Conservation (phyloP, 1,140 invertebrate species). For the Calliphora vicina region DNA sequence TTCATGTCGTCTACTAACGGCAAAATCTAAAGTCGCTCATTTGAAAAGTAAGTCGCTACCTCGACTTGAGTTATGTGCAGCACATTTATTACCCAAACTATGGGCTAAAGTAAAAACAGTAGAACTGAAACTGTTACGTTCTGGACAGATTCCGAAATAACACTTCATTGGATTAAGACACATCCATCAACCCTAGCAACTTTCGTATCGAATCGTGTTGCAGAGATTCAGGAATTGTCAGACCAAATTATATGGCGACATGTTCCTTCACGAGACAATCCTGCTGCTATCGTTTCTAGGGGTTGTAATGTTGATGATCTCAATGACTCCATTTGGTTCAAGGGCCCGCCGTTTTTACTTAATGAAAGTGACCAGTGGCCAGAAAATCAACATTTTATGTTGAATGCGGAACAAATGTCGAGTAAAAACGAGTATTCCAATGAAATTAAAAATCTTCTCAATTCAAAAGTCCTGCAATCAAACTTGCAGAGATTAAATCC, state of each 20-base stretch:
- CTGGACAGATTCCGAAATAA: no score
- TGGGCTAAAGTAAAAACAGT: no score
- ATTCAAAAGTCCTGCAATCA: neutral
- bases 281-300: no score
- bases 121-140: no score
- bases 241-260: no score
- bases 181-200: no score
- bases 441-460: constrained; percentile 21
- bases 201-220: no score
- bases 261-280: no score
- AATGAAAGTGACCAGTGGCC: neutral
- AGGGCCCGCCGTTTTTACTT: constrained; percentile 42
- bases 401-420: neutral
- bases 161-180: no score
- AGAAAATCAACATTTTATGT: neutral
- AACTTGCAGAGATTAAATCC: constrained; percentile 27
- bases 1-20: neutral
- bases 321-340: constrained; percentile 59
- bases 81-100: no score
- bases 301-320: no score
- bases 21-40: constrained; percentile 52
- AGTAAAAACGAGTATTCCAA: constrained; percentile 7
- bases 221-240: no score
- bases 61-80: constrained; percentile 58
- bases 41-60: constrained; percentile 56